Evolutionary conservation across 1,140 invertebrate species (phyloP), one percentile per base, ranked within the genome.

Genomic region (Caenorhabditis remanei): DNA sequence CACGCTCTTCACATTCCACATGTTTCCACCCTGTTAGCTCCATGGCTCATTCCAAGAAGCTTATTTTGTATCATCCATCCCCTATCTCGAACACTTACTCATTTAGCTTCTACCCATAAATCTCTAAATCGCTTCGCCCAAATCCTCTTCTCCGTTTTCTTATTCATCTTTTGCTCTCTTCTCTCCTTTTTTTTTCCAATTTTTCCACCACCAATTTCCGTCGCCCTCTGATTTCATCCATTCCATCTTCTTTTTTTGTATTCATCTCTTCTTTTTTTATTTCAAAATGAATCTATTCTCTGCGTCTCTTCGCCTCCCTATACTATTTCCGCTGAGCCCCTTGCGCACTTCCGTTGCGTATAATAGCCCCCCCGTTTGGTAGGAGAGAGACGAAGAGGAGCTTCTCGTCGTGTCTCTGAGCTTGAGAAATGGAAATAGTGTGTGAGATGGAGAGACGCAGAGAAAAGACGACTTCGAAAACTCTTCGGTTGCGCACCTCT

Each of bases 261-360:
- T n/a, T 58, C 56, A 16, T 58, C 56, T 58, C n/a, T n/a, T 8
- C n/a, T 21, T 53, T 53, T 53, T 61, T 61, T 9, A n/a, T 61
- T 61, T 61, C 65, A 41, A 71, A 71, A 71, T 71, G 41, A 71
- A 71, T 71, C 41, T 46, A 2, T 71, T 19, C 40, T 71, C 65
- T 71, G 65, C 65, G 65, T 71, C 65, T 71, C 65, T 71, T n/a
- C 41, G 6, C 24, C 41, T 71, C 14, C 2, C 41, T 19, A 32
- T 11, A 63, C 65, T 71, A 43, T 71, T 61, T 61, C 56, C 21
- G 0, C 56, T 24, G 7, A 11, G 6, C n/a, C 40, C 46, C 65
- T 8, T 14, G n/a, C 56, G 5, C 43, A 71, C 71, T 79, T 79
- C 71, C 71, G 46, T 79, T 79, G 67, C 67, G 67, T 71, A 71